Percentiles rank a stretch among this genome's conserved stretches.
Conservation (phyloP, 2,888 invertebrate genomes). For the Euzophera pinguis region DNA sequence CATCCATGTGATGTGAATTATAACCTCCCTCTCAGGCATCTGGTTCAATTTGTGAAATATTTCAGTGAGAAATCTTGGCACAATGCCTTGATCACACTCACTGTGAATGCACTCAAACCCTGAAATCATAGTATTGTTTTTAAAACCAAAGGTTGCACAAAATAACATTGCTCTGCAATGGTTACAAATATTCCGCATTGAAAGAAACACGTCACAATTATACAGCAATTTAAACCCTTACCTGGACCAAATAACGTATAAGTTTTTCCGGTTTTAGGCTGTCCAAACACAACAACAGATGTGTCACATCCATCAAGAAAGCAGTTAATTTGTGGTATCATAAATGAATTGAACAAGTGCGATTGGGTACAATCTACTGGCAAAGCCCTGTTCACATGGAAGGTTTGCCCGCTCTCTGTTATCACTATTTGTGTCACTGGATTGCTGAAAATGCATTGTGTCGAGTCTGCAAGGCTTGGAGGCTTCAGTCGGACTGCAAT, state of each 20-base stretch:
- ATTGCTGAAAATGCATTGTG: slow-evolving; percentile 80
- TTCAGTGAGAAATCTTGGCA: slow-evolving; percentile 85
- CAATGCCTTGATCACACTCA: slow-evolving; percentile 85
- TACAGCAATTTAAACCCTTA: too few relatives aligned
- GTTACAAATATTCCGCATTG: too few relatives aligned
- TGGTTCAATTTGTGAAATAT: slow-evolving; percentile 83
- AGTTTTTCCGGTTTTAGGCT: slow-evolving; percentile 84
- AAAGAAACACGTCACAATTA: too few relatives aligned
- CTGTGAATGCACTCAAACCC: slow-evolving; percentile 78
- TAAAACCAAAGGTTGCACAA: too few relatives aligned
- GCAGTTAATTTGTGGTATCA: slow-evolving; percentile 83
- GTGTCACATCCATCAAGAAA: slow-evolving; percentile 87
- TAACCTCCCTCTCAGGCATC: slow-evolving; percentile 82
- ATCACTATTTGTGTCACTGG: slow-evolving; percentile 80
- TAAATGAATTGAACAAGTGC: slow-evolving; percentile 82
- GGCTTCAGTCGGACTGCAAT: slow-evolving; percentile 85
- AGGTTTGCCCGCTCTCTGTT: slow-evolving; percentile 80
- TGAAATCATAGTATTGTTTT: slow-evolving; percentile 33
- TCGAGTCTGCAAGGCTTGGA: slow-evolving; percentile 74
- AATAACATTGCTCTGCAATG: too few relatives aligned
- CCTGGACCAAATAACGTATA: slow-evolving; percentile 87
- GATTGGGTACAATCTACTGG: slow-evolving; percentile 82
- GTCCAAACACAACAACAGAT: slow-evolving; percentile 85
- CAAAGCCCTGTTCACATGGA: slow-evolving; percentile 72
- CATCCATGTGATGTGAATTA: slow-evolving; percentile 85